These are phyloP conservation scores for Channa argus DNA, from an alignment of 2,113 vertebrate genomes.

Conservation along the genomic window DNA sequence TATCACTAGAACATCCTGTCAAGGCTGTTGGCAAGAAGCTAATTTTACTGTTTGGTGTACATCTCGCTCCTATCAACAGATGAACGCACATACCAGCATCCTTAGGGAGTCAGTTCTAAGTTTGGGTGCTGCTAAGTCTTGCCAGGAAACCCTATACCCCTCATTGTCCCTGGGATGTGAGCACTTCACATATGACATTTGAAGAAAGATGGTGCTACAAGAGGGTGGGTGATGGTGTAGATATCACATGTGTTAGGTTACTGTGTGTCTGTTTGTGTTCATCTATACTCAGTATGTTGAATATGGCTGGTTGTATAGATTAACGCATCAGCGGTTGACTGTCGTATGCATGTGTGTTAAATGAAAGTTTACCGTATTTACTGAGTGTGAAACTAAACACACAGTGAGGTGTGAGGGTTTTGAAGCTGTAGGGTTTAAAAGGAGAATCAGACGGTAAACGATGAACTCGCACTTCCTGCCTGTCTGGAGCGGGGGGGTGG, in stretches of 20 bases:
- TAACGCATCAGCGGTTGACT: neutral
- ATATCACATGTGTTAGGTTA: constrained; percentile 4
- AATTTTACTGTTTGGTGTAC: constrained; percentile 65
- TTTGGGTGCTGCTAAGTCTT: constrained; percentile 84
- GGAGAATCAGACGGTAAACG: constrained; percentile 1
- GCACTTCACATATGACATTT: constrained; percentile 83
- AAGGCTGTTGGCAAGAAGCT: constrained; percentile 57
- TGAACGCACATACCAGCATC: constrained; percentile 67
- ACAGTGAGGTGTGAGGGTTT: constrained; percentile 30
- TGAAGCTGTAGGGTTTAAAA: constrained; percentile 24
- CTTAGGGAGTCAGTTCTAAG: constrained; percentile 80
- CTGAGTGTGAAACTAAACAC: constrained; percentile 22
- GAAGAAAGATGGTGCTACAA: constrained; percentile 63
- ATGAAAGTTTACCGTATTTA: constrained; percentile 38
- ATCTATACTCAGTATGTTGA: neutral
- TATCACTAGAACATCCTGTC: constrained; percentile 47
- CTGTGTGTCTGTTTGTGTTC: neutral
- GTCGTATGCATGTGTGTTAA: constrained; percentile 17
- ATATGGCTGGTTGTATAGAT: neutral
- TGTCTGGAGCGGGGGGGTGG: constrained; percentile 15
- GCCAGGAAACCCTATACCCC: constrained; percentile 78
- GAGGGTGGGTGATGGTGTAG: constrained; percentile 27
- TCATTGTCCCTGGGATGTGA: constrained; percentile 80
- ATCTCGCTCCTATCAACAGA: constrained; percentile 53
- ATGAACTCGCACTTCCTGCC: constrained; percentile 34